These are phyloP conservation scores for Epinephelus moara DNA, from an alignment of 2,113 vertebrate genomes.

Conservation along the genomic window DNA sequence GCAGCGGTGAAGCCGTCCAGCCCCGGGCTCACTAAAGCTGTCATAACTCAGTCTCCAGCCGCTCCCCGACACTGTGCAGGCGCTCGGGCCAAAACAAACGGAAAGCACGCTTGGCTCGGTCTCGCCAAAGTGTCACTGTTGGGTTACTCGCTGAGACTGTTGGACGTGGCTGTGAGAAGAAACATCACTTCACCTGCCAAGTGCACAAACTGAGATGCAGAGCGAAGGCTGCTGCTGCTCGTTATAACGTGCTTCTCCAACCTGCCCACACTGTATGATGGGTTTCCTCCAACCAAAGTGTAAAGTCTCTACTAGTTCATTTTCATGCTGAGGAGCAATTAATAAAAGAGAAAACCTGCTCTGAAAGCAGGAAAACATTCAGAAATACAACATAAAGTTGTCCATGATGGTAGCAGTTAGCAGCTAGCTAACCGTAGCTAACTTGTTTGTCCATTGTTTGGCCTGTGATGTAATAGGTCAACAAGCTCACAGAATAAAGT, in stretches of 20 bases:
- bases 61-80: constrained; percentile 34
- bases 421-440: too few relatives aligned
- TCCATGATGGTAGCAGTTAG: too few relatives aligned
- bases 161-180: constrained; percentile 10
- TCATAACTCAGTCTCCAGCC: constrained; percentile 48
- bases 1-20: constrained; percentile 22
- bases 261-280: too few relatives aligned
- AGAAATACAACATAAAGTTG: too few relatives aligned
- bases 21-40: constrained; percentile 47
- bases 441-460: too few relatives aligned
- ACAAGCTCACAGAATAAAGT: too few relatives aligned
- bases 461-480: too few relatives aligned
- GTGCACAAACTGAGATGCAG: neutral
- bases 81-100: constrained; percentile 48
- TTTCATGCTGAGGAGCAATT: neutral
- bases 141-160: neutral
- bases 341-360: neutral
- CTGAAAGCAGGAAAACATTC: neutral
- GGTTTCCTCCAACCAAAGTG: too few relatives aligned
- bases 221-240: neutral
- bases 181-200: neutral
- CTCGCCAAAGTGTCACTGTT: constrained; percentile 13
- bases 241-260: too few relatives aligned
- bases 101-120: neutral
- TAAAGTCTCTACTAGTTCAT: too few relatives aligned